A percentile compares a stretch with the other conserved stretches of the same genome.
phyloP scores from a whole-genome alignment of 2,113 vertebrate species.

The Asarcornis scutulata region DNA sequence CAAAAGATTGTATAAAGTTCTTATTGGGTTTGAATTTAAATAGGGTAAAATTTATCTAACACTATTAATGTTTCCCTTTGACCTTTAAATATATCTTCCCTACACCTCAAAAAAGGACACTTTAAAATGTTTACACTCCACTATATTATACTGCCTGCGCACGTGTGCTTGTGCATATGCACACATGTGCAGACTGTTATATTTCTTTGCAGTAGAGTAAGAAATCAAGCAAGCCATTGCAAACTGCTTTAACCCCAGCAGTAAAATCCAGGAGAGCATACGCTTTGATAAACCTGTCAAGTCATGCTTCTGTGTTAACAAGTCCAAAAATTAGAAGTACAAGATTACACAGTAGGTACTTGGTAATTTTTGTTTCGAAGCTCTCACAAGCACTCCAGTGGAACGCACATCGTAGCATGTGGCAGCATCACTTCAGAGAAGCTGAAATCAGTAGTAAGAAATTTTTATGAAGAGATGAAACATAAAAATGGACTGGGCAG shows the following conservation, averaged over 20 bases:
- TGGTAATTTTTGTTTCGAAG: not conserved
- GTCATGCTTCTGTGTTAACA: not conserved
- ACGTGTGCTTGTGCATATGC: not conserved
- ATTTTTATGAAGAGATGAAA: not conserved
- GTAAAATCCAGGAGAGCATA: not conserved
- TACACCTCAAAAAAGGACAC: not conserved
- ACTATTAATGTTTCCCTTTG: constrained; percentile 46
- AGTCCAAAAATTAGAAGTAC: not conserved
- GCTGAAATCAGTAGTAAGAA: not conserved
- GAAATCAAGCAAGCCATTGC: not conserved
- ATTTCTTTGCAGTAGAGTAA: not conserved
- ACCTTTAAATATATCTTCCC: constrained; percentile 54
- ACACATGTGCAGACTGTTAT: fast-evolving
- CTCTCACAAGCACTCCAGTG: not conserved
- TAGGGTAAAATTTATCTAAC: constrained; percentile 56
- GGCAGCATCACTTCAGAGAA: not conserved
- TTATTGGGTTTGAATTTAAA: constrained; percentile 75
- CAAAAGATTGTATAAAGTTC: constrained; percentile 72
- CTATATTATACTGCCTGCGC: not conserved
- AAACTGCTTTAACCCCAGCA: not conserved
- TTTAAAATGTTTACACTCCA: constrained; percentile 25
- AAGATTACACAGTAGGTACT: not conserved
- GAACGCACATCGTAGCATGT: fast-evolving
- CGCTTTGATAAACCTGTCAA: not conserved
- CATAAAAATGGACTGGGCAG: not conserved